These are phyloP conservation scores for Numenius phaeopus DNA, from an alignment of 2,797 vertebrate genomes.

Conservation along the genomic window DNA sequence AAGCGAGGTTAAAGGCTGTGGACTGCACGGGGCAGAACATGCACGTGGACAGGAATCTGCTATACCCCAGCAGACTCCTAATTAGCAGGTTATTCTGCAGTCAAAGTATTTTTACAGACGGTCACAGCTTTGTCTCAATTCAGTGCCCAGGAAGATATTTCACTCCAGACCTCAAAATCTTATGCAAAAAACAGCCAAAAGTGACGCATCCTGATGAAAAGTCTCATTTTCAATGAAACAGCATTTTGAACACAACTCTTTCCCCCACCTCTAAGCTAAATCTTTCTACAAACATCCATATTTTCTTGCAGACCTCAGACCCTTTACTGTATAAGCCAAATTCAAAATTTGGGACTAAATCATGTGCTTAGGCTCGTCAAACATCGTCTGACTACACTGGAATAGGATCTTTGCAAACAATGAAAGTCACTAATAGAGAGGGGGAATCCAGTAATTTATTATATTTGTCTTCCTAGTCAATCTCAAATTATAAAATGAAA, in stretches of 20 bases:
- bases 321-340: background rate
- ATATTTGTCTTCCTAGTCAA: background rate
- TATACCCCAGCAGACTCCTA: background rate
- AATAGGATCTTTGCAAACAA: background rate
- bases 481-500: background rate
- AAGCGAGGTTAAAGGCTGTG: background rate
- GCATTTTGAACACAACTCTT: background rate
- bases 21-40: background rate
- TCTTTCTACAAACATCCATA: background rate
- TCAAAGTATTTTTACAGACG: background rate
- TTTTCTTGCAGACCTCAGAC: background rate
- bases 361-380: background rate
- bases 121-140: background rate
- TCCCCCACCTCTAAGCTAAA: background rate
- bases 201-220: background rate
- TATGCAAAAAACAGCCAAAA: background rate
- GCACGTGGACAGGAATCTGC: background rate
- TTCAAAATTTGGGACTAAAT: background rate
- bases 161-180: background rate
- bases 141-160: background rate
- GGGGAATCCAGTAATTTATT: background rate
- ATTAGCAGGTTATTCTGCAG: background rate
- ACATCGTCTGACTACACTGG: background rate
- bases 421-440: background rate
- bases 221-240: background rate